Evolutionary conservation across 2,113 vertebrate genomes (phyloP).

Genomic region (Bubalus kerabau): DNA sequence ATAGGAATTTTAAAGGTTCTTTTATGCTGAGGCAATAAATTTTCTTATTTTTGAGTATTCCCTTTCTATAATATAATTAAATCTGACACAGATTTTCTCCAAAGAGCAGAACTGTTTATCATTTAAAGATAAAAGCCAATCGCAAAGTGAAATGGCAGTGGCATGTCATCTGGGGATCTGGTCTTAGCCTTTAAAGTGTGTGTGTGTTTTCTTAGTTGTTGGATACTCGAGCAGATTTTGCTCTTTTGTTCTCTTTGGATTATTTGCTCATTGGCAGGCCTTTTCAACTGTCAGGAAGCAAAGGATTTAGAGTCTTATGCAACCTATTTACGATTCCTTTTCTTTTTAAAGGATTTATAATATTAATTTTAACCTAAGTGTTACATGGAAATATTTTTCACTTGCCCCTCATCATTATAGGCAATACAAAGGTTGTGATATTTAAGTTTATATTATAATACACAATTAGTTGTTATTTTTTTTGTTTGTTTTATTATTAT

Average conservation of each 20-base stretch:
- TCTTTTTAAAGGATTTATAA: not conserved
- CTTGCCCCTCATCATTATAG: not conserved
- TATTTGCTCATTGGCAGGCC: not conserved
- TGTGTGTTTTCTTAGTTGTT: constrained; percentile 2
- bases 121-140: not conserved
- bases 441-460: not conserved
- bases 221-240: not conserved
- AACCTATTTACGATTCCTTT: not conserved
- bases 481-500: not conserved
- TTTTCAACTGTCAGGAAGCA: not conserved
- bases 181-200: not conserved
- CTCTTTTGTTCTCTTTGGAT: not conserved
- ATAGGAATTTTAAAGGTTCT: not conserved
- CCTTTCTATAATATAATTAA: not conserved
- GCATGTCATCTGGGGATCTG: not conserved
- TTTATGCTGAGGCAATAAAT: not conserved
- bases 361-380: not conserved
- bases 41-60: constrained; percentile 41
- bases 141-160: not conserved
- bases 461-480: not conserved
- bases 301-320: not conserved
- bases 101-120: not conserved
- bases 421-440: not conserved
- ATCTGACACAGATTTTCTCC: not conserved
- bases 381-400: constrained; percentile 28